Conservation (phyloP, 2,113 vertebrate genomes). For the Aythya baeri region DNA sequence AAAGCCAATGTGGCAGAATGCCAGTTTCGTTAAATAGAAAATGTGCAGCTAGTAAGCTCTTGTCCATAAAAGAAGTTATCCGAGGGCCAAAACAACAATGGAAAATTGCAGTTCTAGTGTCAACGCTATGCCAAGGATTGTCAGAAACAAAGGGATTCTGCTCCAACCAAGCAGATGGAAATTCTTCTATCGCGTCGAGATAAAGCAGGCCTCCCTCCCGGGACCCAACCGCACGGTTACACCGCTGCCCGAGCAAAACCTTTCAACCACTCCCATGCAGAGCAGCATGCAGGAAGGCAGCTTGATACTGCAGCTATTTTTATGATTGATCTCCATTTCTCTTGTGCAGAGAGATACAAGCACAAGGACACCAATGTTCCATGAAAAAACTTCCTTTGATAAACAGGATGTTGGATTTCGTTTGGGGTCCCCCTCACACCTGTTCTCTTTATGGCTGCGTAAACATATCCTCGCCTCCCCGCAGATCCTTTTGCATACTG, state of each 20-base stretch:
- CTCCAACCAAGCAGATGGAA: neutral
- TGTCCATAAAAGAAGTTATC: neutral
- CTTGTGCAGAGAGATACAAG: neutral
- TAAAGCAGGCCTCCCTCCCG: neutral
- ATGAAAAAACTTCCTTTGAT: neutral
- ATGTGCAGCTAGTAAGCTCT: neutral
- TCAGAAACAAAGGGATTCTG: slow-evolving; percentile 17
- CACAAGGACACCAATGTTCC: neutral
- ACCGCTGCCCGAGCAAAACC: neutral
- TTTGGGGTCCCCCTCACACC: neutral
- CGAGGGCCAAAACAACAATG: neutral
- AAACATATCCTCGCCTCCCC: neutral
- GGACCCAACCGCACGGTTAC: neutral
- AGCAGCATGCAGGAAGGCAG: neutral
- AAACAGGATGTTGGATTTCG: neutral
- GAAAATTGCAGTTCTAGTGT: neutral
- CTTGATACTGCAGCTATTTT: slow-evolving; percentile 5
- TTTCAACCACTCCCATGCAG: neutral
- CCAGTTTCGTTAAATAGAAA: neutral
- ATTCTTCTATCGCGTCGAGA: neutral
- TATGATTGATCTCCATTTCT: neutral
- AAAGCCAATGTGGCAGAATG: neutral
- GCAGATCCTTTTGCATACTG: neutral
- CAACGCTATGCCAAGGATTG: neutral
- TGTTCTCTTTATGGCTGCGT: slow-evolving; percentile 14